Evolutionary conservation across 2,888 invertebrate species (phyloP).

Genomic region (Oxytorus armatus): DNA sequence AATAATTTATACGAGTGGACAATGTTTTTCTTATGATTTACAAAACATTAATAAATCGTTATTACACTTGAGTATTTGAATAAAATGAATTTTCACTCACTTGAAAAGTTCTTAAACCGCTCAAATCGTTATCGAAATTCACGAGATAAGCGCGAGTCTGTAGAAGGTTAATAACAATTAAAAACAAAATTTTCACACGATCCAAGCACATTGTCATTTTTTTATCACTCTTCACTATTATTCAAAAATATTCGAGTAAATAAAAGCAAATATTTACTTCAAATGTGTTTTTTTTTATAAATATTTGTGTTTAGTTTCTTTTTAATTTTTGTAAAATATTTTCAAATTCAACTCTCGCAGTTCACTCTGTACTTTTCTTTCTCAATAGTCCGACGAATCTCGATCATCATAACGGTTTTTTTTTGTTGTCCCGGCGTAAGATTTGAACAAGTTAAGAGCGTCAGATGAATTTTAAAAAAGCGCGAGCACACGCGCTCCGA

Average conservation of each 20-base stretch:
- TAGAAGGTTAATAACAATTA: slow-evolving; percentile 32
- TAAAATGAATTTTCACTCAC: slow-evolving; percentile 40
- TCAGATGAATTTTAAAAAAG: slow-evolving; percentile 11
- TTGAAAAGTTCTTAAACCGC: slow-evolving; percentile 28
- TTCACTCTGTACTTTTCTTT: slow-evolving; percentile 53
- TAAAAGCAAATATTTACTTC: background rate
- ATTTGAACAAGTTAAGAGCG: background rate
- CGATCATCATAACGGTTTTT: slow-evolving; percentile 48
- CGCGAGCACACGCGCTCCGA: slow-evolving; percentile 28
- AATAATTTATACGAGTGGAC: background rate
- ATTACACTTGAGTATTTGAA: background rate
- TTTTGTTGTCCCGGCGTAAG: background rate
- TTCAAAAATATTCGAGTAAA: background rate
- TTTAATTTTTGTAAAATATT: background rate
- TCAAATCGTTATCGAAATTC: slow-evolving; percentile 42
- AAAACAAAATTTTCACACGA: slow-evolving; percentile 32
- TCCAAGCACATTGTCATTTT: slow-evolving; percentile 40
- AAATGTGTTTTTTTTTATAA: slow-evolving; percentile 16
- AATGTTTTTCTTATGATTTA: background rate
- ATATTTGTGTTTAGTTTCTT: slow-evolving; percentile 1
- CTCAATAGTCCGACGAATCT: slow-evolving; percentile 32
- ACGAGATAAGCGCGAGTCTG: slow-evolving; percentile 29
- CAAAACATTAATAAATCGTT: background rate
- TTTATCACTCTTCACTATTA: slow-evolving; percentile 27
- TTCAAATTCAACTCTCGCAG: slow-evolving; percentile 25